Base-by-base conservation (phyloP, 1,140 invertebrate species). In the Zaprionus camerounensis region DNA sequence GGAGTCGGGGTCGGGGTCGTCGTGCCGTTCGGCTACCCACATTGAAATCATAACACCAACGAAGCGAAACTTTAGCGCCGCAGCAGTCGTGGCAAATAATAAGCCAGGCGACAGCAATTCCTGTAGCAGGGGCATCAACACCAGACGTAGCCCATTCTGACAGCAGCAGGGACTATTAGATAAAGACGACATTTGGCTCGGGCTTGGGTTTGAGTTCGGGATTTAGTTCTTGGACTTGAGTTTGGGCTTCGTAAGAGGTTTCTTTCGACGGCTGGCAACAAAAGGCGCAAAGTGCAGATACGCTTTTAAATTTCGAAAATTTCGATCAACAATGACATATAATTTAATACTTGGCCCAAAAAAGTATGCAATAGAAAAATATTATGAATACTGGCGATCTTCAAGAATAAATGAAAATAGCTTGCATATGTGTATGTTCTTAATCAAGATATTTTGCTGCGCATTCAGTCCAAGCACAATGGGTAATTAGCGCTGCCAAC, bases 31-130 rank as follows among this genome's bases (percentile, higher is more conserved):
- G 84, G 74, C 81, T 88, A 82, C 85, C 84, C 84, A 86, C 85
- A 88, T 88, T 76, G 84, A 88, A 88, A 88, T 88, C 84, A 88
- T 88, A 88, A 88, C 84, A 88, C 84, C 85, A 88, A 88, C 84
- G 84, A 88, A 81, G 85, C 84, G 81, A 88, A 88, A 88, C 85
- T 90, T 87, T 71, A 88, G 81, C 81, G 84, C 71, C 84, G 59
- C 81, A 81, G 84, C 80, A 78, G 84, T 87, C 84, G 78, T 88
- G 78, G 84, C 84, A 87, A 88, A 87, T 87, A 87, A 87, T 87
- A 87, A 87, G 84, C 84, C 84, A 84, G 84, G 84, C 84, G 71
- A 78, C 78, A 80, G 78, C 72, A 71, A 75, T 75, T 70, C 67
- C 72, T 71, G 67, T 64, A 71, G 72, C 59, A 71, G 72, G 72